Conservation (phyloP, 1,140 invertebrate genomes). For the Brachionus manjavacas region DNA sequence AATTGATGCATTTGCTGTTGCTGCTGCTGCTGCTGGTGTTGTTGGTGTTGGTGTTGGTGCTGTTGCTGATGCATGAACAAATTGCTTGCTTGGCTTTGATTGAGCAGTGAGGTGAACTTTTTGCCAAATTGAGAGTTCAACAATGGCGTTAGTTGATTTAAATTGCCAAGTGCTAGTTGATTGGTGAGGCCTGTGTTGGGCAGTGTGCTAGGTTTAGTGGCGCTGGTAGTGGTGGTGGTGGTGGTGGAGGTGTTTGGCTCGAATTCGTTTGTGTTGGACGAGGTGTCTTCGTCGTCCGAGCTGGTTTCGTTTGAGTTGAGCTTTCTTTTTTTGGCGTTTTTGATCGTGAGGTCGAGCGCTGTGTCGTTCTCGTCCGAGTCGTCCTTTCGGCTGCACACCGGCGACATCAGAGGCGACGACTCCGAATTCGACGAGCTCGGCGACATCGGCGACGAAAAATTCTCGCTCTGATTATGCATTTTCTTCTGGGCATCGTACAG, state of each 20-base stretch:
- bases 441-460: not conserved
- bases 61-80: not conserved
- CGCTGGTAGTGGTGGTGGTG: too few relatives aligned
- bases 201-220: not conserved
- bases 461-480: not conserved
- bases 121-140: not conserved
- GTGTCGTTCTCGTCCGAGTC: conserved; percentile 11
- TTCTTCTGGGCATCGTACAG: conserved; percentile 20
- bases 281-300: not conserved
- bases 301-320: not conserved
- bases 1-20: not conserved
- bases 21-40: not conserved
- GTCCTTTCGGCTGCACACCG: not conserved
- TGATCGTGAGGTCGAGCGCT: not conserved
- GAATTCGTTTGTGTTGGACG: not conserved
- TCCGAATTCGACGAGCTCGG: conserved; percentile 5
- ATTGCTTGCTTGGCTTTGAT: not conserved
- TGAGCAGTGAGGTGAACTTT: conserved; percentile 7
- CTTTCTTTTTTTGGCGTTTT: conserved; percentile 24
- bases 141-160: not conserved
- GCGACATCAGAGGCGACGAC: not conserved
- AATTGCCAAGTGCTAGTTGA: not conserved
- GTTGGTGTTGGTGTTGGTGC: not conserved
- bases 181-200: not conserved
- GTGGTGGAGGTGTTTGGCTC: too few relatives aligned